Base-by-base conservation (phyloP, 2,113 vertebrate genomes). In the Riparia riparia region DNA sequence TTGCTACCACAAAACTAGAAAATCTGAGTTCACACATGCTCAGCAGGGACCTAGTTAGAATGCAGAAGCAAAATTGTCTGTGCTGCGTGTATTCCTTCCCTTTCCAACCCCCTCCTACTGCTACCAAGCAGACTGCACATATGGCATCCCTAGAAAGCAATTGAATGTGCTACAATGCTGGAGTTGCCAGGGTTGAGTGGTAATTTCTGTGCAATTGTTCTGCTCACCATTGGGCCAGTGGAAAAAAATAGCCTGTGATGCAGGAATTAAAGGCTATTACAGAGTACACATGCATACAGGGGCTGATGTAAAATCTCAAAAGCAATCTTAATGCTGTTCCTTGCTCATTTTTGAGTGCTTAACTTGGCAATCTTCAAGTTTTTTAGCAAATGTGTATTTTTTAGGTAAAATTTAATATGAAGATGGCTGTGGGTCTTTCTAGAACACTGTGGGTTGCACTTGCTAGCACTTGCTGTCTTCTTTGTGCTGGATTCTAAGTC, bases 141-240 rank as follows among this genome's bases (percentile, higher is more conserved):
- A 96, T 86, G 96, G 95, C 88, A 92, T 97, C 92, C 89, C 92
- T 91, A 89, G 72, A 91, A 94, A 93, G 79, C 83, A 78, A 88
- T 78, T 95, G 93, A 92, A 76, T 29, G 0, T 64, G 37, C 82
- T 60, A 63, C 93, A 80, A 3, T 66, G 79, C 92, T 60, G 76
- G 68, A 89, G 76, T 49, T 96, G 85, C 93, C 72, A 88, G 82
- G 74, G 92, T 56, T 95, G 93, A 96, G 95, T 88, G 79, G 95
- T 93, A 94, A 95, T 97, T 95, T 95, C 79, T 80, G 29, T 91
- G 64, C 92, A 58, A 95, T 97, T 97, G 92, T 92, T 94, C 88
- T 86, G 93, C 96, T 95, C 92, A 94, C 92, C 82, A 44, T 22
- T 74, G 82, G 92, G 83, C 85, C 77, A 32, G 60, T 60, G 49